phyloP scores from a whole-genome alignment of 2,797 vertebrate genomes.

The Pipistrellus nathusii region DNA sequence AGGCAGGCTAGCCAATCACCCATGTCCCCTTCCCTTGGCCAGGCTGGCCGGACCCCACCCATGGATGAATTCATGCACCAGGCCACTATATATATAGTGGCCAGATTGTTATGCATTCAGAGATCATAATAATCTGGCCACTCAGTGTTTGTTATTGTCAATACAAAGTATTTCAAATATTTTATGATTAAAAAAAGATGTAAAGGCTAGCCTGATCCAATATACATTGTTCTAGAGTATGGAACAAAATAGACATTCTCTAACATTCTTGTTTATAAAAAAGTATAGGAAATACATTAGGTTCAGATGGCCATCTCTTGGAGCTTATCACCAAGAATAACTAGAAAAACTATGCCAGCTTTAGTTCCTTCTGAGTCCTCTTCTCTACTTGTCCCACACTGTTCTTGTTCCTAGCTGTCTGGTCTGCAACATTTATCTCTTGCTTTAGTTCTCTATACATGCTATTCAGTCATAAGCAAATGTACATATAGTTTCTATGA shows the following conservation, averaged over 20 bases:
- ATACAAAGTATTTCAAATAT: slow-evolving; percentile 16
- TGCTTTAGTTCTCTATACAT: background rate
- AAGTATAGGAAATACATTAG: background rate
- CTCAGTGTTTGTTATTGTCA: background rate
- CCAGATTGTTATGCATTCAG: no score
- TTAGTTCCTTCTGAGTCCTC: background rate
- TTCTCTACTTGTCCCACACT: background rate
- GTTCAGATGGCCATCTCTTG: background rate
- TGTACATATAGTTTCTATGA: background rate
- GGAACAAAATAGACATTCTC: background rate
- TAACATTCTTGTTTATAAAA: background rate
- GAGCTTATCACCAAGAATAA: background rate
- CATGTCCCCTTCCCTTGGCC: no score
- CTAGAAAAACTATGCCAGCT: background rate
- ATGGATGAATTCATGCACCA: no score
- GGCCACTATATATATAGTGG: no score
- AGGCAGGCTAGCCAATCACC: no score
- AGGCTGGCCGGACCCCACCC: no score
- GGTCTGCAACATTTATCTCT: background rate
- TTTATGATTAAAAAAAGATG: background rate
- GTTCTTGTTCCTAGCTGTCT: background rate
- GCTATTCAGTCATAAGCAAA: background rate
- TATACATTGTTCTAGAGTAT: background rate
- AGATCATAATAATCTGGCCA: no score
- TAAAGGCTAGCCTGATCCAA: background rate